Evolutionary conservation across 2,888 invertebrate genomes (phyloP).

Genomic region (Troides helena): DNA sequence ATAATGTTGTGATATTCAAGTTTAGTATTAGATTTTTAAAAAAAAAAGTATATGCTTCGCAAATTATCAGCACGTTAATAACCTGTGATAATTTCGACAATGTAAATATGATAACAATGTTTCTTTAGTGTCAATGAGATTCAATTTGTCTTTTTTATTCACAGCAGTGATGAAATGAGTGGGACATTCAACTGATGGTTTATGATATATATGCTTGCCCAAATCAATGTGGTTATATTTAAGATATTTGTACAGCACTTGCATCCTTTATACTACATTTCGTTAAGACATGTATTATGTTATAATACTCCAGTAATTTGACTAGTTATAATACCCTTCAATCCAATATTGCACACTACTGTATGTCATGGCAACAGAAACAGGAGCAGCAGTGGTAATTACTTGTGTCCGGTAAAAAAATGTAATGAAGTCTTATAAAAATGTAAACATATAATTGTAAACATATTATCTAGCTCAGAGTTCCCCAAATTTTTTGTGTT

Average conservation of each 20-base stretch:
- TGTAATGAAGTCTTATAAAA: too few relatives aligned
- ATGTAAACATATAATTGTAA: too few relatives aligned
- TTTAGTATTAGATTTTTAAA: not conserved
- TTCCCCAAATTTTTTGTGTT: too few relatives aligned
- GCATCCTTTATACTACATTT: not conserved
- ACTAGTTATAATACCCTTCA: not conserved
- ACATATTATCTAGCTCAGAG: too few relatives aligned
- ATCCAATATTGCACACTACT: too few relatives aligned
- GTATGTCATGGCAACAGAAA: too few relatives aligned
- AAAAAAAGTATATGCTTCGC: not conserved
- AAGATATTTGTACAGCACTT: not conserved
- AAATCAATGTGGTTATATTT: not conserved
- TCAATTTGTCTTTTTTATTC: not conserved
- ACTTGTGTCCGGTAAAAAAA: too few relatives aligned
- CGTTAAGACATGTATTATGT: too few relatives aligned
- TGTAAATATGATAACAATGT: slow-evolving; percentile 5
- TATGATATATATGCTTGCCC: not conserved
- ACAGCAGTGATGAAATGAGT: not conserved
- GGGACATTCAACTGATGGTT: not conserved
- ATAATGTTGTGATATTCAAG: not conserved
- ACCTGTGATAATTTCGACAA: slow-evolving; percentile 8
- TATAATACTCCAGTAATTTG: not conserved
- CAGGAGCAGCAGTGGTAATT: too few relatives aligned
- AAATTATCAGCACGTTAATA: slow-evolving; percentile 5
- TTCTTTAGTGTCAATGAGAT: slow-evolving; percentile 1